Evolutionary conservation across 2,797 vertebrate species (phyloP), one percentile per base, ranked within the genome.

Genomic region (Sandelia bainsii): DNA sequence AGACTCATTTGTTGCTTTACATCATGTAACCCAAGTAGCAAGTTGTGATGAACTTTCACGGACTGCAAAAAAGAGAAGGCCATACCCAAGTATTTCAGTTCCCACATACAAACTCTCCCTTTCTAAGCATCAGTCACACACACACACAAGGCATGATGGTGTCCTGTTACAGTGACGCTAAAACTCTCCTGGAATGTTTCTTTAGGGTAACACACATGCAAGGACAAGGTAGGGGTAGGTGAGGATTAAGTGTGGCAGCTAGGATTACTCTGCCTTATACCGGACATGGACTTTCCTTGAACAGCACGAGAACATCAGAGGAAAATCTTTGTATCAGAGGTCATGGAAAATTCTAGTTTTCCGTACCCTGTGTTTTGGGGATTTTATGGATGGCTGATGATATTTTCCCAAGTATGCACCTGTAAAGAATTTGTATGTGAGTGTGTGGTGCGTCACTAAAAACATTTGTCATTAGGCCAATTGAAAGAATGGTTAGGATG

Each of bases 121-220:
- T 67, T 82, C 58, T 82, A 70, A 64, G 40, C 61, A 59, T 78
- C 70, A 69, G 75, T 49, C 68, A 70, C 66, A 62, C 46, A 22
- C n/a, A 48, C 20, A 72, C 68, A 70, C 64, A 61, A 67, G 54
- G 67, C 69, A 45, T 0, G 11, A 40, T 27, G 79, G 88, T 84
- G 74, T 92, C 87, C 67, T 8, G 70, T 93, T 90, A 73, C 89
- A 81, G 67, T 9, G 27, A 59, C 6, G 32, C 82, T 78, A 20
- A 89, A 90, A 84, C 85, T 53, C 75, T 79, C 77, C 70, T 76
- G 91, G 90, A 93, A 93, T 93, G 90, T 91, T 91, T 91, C 90
- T 90, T 75, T 83, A 86, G 90, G 87, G 77, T 71, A 75, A 72
- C 86, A 80, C 79, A 82, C 87, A 87, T 82, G 90, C 89, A 78